Evolutionary conservation across 2,888 invertebrate genomes (phyloP).

Genomic region (Cephus pygmeus): DNA sequence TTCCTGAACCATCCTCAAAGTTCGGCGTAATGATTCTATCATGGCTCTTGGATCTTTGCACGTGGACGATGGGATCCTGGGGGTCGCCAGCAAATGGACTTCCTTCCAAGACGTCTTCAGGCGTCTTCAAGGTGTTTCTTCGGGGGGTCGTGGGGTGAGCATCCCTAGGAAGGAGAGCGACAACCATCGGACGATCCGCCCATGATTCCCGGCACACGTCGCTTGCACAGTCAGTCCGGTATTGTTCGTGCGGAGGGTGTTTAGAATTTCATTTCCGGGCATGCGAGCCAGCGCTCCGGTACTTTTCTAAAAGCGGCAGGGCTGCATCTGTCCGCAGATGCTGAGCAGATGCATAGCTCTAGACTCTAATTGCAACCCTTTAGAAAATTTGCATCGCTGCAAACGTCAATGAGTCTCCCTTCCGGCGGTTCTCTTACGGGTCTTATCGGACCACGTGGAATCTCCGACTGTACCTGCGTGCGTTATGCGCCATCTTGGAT

Average conservation of each 20-base stretch:
- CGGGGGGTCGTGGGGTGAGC: no score
- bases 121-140: no score
- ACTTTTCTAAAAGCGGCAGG: slow-evolving; percentile 31
- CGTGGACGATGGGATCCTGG: no score
- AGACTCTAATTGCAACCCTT: slow-evolving; percentile 49
- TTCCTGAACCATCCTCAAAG: neutral
- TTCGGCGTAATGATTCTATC: neutral
- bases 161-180: no score
- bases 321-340: slow-evolving; percentile 59
- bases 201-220: slow-evolving; percentile 6
- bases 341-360: slow-evolving; percentile 53
- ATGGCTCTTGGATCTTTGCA: no score
- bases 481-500: no score
- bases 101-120: no score
- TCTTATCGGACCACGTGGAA: no score
- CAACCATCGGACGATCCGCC: neutral
- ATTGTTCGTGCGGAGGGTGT: slow-evolving; percentile 46
- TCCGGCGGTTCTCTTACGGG: no score
- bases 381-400: slow-evolving; percentile 37
- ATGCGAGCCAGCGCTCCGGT: slow-evolving; percentile 34
- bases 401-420: no score
- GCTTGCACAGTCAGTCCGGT: slow-evolving; percentile 8
- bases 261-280: slow-evolving; percentile 64
- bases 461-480: no score
- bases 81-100: no score